Evolutionary conservation across 1,140 invertebrate species (phyloP), one percentile per base, ranked within the genome.

Genomic region (Propsilocerus akamusi): DNA sequence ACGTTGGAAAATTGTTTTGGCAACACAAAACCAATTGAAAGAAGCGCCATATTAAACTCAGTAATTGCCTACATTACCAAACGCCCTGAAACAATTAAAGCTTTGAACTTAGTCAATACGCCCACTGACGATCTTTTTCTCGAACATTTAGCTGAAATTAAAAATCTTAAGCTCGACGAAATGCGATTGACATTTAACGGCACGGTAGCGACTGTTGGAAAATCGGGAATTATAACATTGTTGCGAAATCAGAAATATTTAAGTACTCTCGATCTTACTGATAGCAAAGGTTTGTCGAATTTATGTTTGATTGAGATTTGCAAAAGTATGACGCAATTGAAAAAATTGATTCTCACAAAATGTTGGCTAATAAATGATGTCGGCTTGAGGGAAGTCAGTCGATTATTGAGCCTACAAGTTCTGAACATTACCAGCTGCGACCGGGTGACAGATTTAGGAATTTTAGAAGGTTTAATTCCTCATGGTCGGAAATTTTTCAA

Each of bases 341-440:
- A 20, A 10, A 20, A 41, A 5, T 17, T 41, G 12, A 41, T 41
- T 10, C 17, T 41, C 5, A 41, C 12, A 4, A 41, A 17, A 41
- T 41, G 34, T 41, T 41, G 34, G 34, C 17, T 41, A 17, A 41
- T 41, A 20, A 41, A 41, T 41, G 34, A 41, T 41, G 34, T 41
- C 5, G 34, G 34, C 4, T 17, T 41, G 2, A n/a, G 34, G 10
- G 34, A 41, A 20, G 34, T 41, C 14, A n/a, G 14, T 20, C n/a
- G 17, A 17, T 41, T 41, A 10, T 17, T 7, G 11, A 8, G 10
- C 22, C 11, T 41, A 10, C 14, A 41, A 41, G 34, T 41, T 8
- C 34, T 41, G 17, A 20, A 41, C 10, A 41, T 41, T 6, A 41
- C n/a, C 3, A 41, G 34, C 17, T 41, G 34, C 11, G 34, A 41